A percentile compares a stretch with the other conserved stretches of the same genome.
Evolutionary conservation across 2,888 invertebrate species (phyloP).

Genomic region (Crioceris asparagi): DNA sequence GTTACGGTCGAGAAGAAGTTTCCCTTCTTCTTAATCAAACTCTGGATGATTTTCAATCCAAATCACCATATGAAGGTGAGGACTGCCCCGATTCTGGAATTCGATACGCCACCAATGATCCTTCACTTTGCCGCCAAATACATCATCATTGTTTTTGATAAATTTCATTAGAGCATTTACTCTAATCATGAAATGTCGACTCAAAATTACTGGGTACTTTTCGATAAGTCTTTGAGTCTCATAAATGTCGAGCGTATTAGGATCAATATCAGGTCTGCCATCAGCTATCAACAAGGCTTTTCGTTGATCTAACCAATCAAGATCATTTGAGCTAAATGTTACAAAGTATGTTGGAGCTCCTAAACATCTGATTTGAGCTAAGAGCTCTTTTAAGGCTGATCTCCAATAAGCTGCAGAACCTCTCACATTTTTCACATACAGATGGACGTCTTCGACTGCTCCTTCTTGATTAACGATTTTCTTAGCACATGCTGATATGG

Average conservation of each 20-base stretch:
- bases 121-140: slow-evolving; percentile 1
- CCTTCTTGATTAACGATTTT: slow-evolving; percentile 3
- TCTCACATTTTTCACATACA: slow-evolving; percentile 5
- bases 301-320: slow-evolving; percentile 3
- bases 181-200: slow-evolving; percentile 4
- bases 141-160: slow-evolving; percentile 1
- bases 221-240: no score
- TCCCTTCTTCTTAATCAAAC: slow-evolving; percentile 4
- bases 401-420: slow-evolving; percentile 6
- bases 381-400: slow-evolving; percentile 5
- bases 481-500: slow-evolving; percentile 3
- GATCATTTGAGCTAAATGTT: slow-evolving; percentile 5
- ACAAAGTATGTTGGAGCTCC: slow-evolving; percentile 8
- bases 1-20: slow-evolving; percentile 3
- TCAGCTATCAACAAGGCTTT: slow-evolving; percentile 3
- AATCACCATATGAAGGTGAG: no score
- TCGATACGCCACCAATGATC: no score
- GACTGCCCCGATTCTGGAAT: slow-evolving; percentile 4
- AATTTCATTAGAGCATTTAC: slow-evolving; percentile 3
- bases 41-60: slow-evolving; percentile 4
- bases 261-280: slow-evolving; percentile 5
- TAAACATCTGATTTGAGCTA: slow-evolving; percentile 7
- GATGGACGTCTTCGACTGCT: slow-evolving; percentile 3
- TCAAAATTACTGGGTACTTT: no score
- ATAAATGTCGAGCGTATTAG: slow-evolving; percentile 1